Conservation (phyloP, 2,888 invertebrate genomes). For the Lordiphosa fenestrarum region DNA sequence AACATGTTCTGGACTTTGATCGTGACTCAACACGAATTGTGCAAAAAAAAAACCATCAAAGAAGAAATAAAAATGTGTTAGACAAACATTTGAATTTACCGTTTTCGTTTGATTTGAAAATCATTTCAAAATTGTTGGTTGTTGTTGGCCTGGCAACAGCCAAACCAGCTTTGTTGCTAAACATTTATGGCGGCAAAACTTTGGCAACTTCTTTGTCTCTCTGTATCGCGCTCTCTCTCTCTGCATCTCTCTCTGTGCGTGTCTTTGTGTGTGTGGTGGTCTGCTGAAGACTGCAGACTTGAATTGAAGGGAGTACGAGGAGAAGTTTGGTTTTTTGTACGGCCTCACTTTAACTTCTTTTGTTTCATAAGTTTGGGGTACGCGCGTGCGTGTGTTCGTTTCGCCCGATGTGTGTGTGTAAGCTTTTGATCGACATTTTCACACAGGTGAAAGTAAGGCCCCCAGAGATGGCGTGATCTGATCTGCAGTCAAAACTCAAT, state of each 20-base stretch:
- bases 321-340: conserved; percentile 3
- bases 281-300: background rate
- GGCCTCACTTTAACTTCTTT: conserved; percentile 22
- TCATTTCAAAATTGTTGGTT: background rate
- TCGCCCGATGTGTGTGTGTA: conserved; percentile 35
- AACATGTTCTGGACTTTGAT: conserved; percentile 59
- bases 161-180: conserved; percentile 3
- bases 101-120: background rate
- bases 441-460: conserved; percentile 62
- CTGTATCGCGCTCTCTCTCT: too few species aligned
- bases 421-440: conserved; percentile 28
- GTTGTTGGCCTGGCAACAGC: conserved; percentile 20
- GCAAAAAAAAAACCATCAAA: conserved; percentile 25
- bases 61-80: conserved; percentile 30
- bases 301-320: conserved; percentile 15
- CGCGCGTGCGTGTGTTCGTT: conserved; percentile 38
- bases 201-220: conserved; percentile 25
- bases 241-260: too few species aligned
- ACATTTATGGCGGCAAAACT: conserved; percentile 1
- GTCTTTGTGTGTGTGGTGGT: conserved; percentile 3
- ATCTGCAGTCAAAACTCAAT: conserved; percentile 21
- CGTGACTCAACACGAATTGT: conserved; percentile 63
- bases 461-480: conserved; percentile 55
- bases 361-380: conserved; percentile 32
- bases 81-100: conserved; percentile 10